Conservation (phyloP, 2,888 invertebrate genomes). For the Ctenicera cuprea region DNA sequence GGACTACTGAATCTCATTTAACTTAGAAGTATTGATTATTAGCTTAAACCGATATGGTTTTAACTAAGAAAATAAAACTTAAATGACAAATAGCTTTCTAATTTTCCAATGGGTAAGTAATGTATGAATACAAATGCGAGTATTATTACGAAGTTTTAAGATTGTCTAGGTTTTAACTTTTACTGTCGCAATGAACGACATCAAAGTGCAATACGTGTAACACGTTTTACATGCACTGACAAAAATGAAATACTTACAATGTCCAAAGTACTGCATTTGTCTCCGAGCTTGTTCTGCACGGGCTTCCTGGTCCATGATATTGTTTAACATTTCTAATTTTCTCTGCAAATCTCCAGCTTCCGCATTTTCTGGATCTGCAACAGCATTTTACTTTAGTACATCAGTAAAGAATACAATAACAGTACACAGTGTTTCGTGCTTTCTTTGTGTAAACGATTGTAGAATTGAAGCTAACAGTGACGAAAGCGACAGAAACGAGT, state of each 20-base stretch:
- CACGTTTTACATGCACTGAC: too few species aligned
- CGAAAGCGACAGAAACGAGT: conserved; percentile 30
- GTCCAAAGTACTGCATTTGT: conserved; percentile 87
- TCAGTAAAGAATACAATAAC: conserved; percentile 1
- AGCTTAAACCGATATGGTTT: too few species aligned
- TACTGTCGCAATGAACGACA: too few species aligned
- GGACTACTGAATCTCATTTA: too few species aligned
- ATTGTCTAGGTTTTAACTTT: too few species aligned
- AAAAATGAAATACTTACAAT: conserved; percentile 79
- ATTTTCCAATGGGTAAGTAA: too few species aligned
- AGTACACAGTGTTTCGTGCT: conserved; percentile 41
- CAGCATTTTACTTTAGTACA: conserved; percentile 51
- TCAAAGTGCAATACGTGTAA: too few species aligned
- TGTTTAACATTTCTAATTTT: conserved; percentile 93
- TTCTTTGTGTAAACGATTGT: conserved; percentile 13
- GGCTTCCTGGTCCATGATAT: conserved; percentile 91
- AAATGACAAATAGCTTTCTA: too few species aligned
- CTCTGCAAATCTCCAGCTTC: conserved; percentile 91
- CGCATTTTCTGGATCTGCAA: conserved; percentile 89
- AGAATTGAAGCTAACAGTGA: conserved; percentile 29
- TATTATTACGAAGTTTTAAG: too few species aligned
- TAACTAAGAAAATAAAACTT: too few species aligned
- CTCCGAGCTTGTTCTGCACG: conserved; percentile 85
- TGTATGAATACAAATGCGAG: too few species aligned
- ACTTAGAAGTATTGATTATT: too few species aligned